Base-by-base conservation (phyloP, 1,140 invertebrate species). In the Bradynema listronoti region DNA sequence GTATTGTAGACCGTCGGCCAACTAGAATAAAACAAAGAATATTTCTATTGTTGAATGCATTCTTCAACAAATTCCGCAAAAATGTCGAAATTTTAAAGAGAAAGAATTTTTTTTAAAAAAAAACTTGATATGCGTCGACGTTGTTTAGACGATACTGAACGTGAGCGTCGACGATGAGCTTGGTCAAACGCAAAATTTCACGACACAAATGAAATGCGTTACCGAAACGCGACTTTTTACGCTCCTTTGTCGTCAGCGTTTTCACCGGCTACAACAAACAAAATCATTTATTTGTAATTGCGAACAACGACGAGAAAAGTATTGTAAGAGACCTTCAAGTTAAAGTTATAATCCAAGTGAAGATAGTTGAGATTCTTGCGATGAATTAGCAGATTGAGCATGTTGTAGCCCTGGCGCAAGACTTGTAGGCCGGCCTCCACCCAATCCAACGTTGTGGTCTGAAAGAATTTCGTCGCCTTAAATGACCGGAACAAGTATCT, bases 331-430 rank as follows among this genome's bases (percentile, higher is more conserved):
- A 58, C 63, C 63, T 99, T 99, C 77, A 99, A 83, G 79, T 99
- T 99, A 78, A 99, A 99, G 80, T 99, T 99, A 78, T 98, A 99
- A 83, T 99, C 95, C 78, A 99, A 84, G 85, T 99, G 95, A 29
- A 99, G 84, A 78, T 99, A 99, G 78, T 99, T 99, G 6, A 99
- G 84, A 81, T 99, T 99, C 80, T 99, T 99, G 47, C 95, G 87
- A 82, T 99, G 95, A 77, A 99, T 99, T 45, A 99, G 82, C 36
- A 99, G 82, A 80, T 99, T 99, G 7, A 99, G 81, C 95, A 99
- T 99, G 79, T 99, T 99, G 80, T 99, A 99, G 11, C 95, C 95
- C 80, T 99, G 95, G 11, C 94, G 84, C 78, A 95, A 97, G 0
- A 99, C 95, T 82, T 93, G 88, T 4, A 99, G 80, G 27, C 94